Percentiles rank a stretch among this genome's conserved stretches.
These are phyloP conservation scores for Peromyscus nudipes DNA, from an alignment of 2,797 vertebrate genomes.

Conservation along the genomic window DNA sequence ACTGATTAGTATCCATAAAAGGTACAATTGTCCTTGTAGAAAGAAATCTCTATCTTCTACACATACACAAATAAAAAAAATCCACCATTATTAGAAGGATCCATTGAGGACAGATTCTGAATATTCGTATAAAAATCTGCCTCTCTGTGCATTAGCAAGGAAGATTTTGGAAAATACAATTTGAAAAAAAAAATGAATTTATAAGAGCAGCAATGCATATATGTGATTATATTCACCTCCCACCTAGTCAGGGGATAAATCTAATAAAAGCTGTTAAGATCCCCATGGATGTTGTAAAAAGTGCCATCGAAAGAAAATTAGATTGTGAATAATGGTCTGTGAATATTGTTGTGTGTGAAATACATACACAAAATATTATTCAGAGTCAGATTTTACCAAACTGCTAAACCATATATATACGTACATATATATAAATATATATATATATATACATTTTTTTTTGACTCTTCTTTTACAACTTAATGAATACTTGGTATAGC, in stretches of 20 bases:
- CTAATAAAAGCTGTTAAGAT: background rate
- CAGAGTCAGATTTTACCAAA: background rate
- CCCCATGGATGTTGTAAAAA: background rate
- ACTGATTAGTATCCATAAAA: background rate
- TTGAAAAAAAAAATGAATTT: background rate
- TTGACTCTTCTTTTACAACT: background rate
- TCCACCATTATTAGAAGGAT: background rate
- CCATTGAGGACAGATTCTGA: background rate
- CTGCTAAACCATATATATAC: background rate
- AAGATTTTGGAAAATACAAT: background rate
- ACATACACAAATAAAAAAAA: background rate
- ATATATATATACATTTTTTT: background rate
- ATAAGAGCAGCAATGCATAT: background rate
- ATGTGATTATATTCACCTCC: background rate
- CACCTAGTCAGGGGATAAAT: background rate
- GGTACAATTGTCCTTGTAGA: background rate
- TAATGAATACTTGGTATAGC: background rate
- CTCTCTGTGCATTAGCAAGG: background rate
- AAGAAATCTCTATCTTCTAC: background rate
- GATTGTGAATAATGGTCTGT: background rate
- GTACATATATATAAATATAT: no score
- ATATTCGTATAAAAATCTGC: background rate
- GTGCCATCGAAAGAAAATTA: background rate
- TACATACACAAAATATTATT: background rate
- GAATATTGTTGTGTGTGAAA: background rate